Percentiles rank a stretch among this genome's conserved stretches.
These are phyloP conservation scores for Xanthia togata DNA, from an alignment of 2,888 invertebrate genomes.

Conservation along the genomic window DNA sequence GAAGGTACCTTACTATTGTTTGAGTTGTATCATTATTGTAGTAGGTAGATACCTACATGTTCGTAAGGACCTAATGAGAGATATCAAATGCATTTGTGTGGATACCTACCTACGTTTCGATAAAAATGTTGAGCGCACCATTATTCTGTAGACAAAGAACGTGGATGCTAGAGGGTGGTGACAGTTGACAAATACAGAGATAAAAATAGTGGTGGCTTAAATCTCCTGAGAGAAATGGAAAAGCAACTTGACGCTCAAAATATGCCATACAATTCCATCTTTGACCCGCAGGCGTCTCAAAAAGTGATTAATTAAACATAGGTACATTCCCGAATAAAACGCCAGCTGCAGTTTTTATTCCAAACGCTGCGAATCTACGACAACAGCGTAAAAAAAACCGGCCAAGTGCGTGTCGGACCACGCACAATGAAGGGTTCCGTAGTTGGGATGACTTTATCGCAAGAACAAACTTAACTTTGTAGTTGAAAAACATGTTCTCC, in stretches of 20 bases:
- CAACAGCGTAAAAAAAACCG: no score
- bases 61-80: slow-evolving; percentile 48
- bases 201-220: neutral
- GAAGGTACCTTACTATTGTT: slow-evolving; percentile 41
- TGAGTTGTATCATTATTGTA: slow-evolving; percentile 65
- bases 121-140: slow-evolving; percentile 10
- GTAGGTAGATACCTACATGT: slow-evolving; percentile 17
- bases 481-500: no score
- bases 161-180: neutral
- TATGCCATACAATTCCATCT: neutral
- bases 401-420: no score
- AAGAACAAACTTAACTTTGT: no score
- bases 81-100: slow-evolving; percentile 56
- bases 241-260: neutral
- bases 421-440: no score
- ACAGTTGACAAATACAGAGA: neutral
- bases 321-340: no score
- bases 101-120: slow-evolving; percentile 20
- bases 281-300: neutral
- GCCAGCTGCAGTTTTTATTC: neutral
- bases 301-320: neutral
- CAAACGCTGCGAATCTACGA: neutral
- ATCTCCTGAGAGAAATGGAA: neutral
- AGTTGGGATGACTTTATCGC: no score
- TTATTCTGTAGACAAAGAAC: slow-evolving; percentile 29